phyloP scores from a whole-genome alignment of 2,797 vertebrate genomes.

The Enteromius paludinosus region DNA sequence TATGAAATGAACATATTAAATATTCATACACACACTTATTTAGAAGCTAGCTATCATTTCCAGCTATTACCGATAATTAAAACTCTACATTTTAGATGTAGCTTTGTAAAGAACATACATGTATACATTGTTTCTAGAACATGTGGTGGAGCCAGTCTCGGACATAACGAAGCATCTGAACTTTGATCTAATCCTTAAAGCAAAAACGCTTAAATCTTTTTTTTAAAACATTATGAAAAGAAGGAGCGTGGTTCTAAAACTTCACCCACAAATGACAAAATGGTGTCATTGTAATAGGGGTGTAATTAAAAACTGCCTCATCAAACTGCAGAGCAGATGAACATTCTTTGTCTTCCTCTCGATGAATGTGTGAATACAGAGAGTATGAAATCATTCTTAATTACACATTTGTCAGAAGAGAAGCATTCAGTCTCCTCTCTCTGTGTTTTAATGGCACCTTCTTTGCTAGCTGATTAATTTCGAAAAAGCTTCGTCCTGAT shows the following conservation, averaged over 20 bases:
- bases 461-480: constrained; percentile 76
- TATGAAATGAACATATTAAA: background rate
- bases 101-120: background rate
- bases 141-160: background rate
- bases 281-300: constrained; percentile 71
- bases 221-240: constrained; percentile 70
- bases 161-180: background rate
- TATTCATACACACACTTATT: background rate
- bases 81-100: background rate
- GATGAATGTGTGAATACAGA: constrained; percentile 69
- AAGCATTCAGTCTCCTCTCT: constrained; percentile 74
- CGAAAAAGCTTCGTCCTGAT: constrained; percentile 72
- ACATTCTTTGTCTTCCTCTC: constrained; percentile 68
- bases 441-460: constrained; percentile 69
- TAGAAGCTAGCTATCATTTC: background rate
- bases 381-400: constrained; percentile 72
- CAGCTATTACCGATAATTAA: background rate
- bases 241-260: constrained; percentile 64
- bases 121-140: background rate
- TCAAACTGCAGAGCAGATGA: constrained; percentile 64
- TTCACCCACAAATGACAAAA: constrained; percentile 66
- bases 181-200: constrained; percentile 18
- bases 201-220: background rate
- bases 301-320: constrained; percentile 77
- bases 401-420: constrained; percentile 85